A percentile compares a stretch with the other conserved stretches of the same genome.
These are phyloP conservation scores for Grus americana DNA, from an alignment of 2,113 vertebrate genomes.

Conservation along the genomic window DNA sequence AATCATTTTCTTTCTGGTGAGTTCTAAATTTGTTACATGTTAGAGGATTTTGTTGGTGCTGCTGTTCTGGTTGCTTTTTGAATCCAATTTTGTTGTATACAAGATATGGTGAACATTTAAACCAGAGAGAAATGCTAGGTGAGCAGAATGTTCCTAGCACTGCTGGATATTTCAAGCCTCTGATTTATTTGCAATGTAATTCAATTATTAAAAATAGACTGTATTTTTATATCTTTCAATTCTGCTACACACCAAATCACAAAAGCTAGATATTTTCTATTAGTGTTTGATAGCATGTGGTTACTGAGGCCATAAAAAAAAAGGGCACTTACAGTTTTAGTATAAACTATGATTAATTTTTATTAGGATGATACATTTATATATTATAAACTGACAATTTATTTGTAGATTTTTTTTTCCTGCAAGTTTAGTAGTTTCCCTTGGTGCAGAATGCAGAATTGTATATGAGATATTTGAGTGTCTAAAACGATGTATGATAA, in stretches of 20 bases:
- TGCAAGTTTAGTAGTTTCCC: slow-evolving; percentile 84
- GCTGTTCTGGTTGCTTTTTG: not conserved
- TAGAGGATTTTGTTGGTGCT: not conserved
- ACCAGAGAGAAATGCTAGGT: not conserved
- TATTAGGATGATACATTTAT: slow-evolving; percentile 75
- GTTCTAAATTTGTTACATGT: not conserved
- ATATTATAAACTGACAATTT: slow-evolving; percentile 81
- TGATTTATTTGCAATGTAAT: slow-evolving; percentile 71
- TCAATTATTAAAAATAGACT: slow-evolving; percentile 73
- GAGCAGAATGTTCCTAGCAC: not conserved
- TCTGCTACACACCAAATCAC: slow-evolving; percentile 56
- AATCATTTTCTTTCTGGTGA: not conserved
- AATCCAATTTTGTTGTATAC: not conserved
- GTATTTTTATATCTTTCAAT: slow-evolving; percentile 69
- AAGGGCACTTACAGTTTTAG: slow-evolving; percentile 48
- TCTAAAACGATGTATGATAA: slow-evolving; percentile 98
- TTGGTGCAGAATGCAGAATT: slow-evolving; percentile 83
- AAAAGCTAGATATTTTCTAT: slow-evolving; percentile 66
- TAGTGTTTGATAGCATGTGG: slow-evolving; percentile 62
- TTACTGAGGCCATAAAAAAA: slow-evolving; percentile 55
- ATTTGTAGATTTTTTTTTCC: slow-evolving; percentile 76
- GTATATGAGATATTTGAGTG: slow-evolving; percentile 94
- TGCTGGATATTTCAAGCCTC: not conserved
- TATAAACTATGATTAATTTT: slow-evolving; percentile 74
- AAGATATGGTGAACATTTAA: not conserved